These are phyloP conservation scores for Tyrophagus putrescentiae DNA, from an alignment of 1,140 invertebrate genomes.

Conservation along the genomic window DNA sequence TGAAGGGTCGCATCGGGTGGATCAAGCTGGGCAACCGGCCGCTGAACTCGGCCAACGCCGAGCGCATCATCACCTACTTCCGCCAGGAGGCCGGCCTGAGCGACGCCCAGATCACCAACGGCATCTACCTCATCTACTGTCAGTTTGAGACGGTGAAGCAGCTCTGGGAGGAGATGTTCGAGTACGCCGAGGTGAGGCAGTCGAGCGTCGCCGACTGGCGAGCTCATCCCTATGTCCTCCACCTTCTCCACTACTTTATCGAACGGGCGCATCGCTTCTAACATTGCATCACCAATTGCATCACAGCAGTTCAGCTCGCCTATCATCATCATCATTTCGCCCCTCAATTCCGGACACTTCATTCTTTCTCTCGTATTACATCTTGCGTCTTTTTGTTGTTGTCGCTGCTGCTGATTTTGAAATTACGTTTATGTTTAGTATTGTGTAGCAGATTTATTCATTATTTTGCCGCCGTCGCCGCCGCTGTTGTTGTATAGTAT, in stretches of 20 bases:
- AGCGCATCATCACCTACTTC: neutral
- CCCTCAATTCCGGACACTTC: too few relatives aligned
- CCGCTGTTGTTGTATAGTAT: too few relatives aligned
- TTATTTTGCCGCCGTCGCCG: too few relatives aligned
- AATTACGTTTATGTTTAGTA: too few relatives aligned
- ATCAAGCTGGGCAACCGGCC: neutral
- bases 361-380: too few relatives aligned
- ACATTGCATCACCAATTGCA: neutral
- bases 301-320: too few relatives aligned
- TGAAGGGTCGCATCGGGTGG: neutral
- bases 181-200: neutral
- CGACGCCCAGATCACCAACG: neutral
- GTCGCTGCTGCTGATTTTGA: too few relatives aligned
- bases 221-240: constrained; percentile 3
- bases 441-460: too few relatives aligned
- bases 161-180: neutral
- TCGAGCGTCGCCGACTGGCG: neutral
- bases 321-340: too few relatives aligned
- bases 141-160: neutral
- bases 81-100: neutral
- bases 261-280: neutral
- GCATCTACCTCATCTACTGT: neutral
- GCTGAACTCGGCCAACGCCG: constrained; percentile 6
- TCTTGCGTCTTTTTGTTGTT: too few relatives aligned
- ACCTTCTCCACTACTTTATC: neutral